Conservation (phyloP, 2,113 vertebrate genomes). For the Argyrosomus japonicus region DNA sequence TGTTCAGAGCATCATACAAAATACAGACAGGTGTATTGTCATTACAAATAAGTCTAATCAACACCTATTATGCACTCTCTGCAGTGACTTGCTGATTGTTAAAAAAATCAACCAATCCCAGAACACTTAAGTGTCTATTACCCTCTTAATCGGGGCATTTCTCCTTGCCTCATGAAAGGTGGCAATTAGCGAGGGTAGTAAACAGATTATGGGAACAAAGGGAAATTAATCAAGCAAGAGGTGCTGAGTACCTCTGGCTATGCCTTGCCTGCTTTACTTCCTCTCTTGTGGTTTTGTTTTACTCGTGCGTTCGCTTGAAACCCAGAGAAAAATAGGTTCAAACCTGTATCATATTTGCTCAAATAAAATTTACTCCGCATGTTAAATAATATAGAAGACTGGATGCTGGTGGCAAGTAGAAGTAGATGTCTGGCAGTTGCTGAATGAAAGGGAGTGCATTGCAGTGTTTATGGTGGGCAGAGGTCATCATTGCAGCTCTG, state of each 20-base stretch:
- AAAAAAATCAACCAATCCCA: conserved; percentile 32
- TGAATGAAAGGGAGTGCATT: background rate
- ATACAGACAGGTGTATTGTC: background rate
- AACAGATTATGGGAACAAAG: conserved; percentile 64
- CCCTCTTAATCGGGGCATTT: conserved; percentile 47
- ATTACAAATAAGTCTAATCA: conserved; percentile 4
- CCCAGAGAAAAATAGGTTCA: background rate
- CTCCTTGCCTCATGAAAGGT: conserved; percentile 34
- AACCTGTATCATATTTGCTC: background rate
- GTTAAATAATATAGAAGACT: background rate
- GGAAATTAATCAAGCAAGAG: conserved; percentile 64
- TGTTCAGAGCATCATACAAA: background rate
- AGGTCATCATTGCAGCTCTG: background rate
- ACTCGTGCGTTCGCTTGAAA: conserved; percentile 10
- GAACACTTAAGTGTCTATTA: conserved; percentile 29
- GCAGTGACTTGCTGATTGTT: conserved; percentile 19
- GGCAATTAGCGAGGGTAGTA: conserved; percentile 59
- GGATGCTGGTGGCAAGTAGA: background rate
- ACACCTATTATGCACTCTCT: background rate
- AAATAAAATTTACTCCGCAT: conserved; percentile 37
- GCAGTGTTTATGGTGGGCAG: background rate
- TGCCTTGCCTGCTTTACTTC: background rate
- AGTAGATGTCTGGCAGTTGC: background rate
- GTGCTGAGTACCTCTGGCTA: conserved; percentile 1
- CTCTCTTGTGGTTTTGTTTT: background rate